These are phyloP conservation scores for Neolamprologus ventralis DNA, from an alignment of 2,113 vertebrate species.

Conservation along the genomic window DNA sequence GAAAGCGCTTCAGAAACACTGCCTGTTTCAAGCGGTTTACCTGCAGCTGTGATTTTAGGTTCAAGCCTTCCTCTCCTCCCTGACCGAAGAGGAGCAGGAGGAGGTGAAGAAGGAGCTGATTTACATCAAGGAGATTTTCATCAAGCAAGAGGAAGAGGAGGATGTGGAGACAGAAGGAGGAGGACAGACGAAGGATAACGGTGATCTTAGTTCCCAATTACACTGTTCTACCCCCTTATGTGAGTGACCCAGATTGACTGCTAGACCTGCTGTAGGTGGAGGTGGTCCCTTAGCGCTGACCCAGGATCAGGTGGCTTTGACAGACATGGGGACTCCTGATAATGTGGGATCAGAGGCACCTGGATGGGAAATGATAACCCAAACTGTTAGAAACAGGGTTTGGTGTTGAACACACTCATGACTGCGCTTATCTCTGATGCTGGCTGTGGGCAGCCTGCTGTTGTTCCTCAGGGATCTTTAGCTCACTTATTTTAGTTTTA, in stretches of 20 bases:
- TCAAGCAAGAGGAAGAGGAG: conserved; percentile 69
- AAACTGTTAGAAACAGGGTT: neutral
- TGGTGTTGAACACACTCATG: neutral
- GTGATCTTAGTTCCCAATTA: conserved; percentile 77
- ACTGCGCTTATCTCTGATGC: neutral
- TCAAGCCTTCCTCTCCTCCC: conserved; percentile 80
- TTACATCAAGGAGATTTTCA: conserved; percentile 87
- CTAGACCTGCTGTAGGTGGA: neutral
- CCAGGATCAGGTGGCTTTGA: conserved; percentile 20
- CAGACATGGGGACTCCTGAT: neutral
- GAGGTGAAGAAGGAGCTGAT: conserved; percentile 83
- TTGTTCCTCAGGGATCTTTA: neutral
- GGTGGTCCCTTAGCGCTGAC: conserved; percentile 27
- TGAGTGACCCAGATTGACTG: conserved; percentile 53
- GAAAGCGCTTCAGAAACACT: neutral
- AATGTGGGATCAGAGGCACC: neutral
- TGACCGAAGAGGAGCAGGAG: conserved; percentile 79
- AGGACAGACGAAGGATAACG: conserved; percentile 67
- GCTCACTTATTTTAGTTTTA: neutral
- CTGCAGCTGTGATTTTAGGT: conserved; percentile 65
- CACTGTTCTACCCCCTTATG: conserved; percentile 63
- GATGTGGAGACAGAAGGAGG: conserved; percentile 14
- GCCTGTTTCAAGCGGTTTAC: neutral
- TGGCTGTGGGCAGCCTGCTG: neutral
- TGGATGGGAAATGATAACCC: neutral